These are phyloP conservation scores for Proteles cristata DNA, from an alignment of 2,113 vertebrate species.

Conservation along the genomic window DNA sequence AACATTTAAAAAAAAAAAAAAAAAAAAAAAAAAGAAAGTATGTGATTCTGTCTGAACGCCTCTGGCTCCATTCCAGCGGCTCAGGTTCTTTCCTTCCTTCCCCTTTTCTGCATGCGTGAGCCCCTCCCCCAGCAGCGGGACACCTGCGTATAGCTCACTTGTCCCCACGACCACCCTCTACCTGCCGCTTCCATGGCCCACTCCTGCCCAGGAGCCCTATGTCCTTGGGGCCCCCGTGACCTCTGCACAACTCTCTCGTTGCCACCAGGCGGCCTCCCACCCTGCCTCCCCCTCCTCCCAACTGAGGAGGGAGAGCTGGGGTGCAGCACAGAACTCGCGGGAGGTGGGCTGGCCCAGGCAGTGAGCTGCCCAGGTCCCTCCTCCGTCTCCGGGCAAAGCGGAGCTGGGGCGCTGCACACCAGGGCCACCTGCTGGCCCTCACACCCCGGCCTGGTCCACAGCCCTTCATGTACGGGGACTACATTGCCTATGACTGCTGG, in stretches of 20 bases:
- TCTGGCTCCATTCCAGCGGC: not conserved
- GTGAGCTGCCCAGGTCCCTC: fast-evolving
- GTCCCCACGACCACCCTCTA: not conserved
- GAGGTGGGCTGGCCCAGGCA: fast-evolving
- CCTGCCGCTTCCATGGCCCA: not conserved
- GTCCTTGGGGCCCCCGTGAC: not conserved
- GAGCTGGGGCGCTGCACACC: fast-evolving
- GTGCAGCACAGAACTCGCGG: not conserved
- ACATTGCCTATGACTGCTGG: slow-evolving; percentile 99
- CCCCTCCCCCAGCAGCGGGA: not conserved
- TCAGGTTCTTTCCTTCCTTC: not conserved
- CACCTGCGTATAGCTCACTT: not conserved
- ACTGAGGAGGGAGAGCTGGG: too few relatives aligned
- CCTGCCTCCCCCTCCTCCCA: fast-evolving
- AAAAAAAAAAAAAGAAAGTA: too few relatives aligned
- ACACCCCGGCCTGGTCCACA: slow-evolving; percentile 67
- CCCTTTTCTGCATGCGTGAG: too few relatives aligned
- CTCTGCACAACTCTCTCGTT: fast-evolving
- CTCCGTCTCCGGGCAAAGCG: not conserved
- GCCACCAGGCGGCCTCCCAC: not conserved
- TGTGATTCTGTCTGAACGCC: not conserved
- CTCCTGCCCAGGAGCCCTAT: not conserved
- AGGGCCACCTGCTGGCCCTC: not conserved
- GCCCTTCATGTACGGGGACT: slow-evolving; percentile 99
- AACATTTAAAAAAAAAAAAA: too few relatives aligned